Evolutionary conservation across 2,888 invertebrate genomes (phyloP), one percentile per base, ranked within the genome.

Genomic region (Coenonympha arcania): DNA sequence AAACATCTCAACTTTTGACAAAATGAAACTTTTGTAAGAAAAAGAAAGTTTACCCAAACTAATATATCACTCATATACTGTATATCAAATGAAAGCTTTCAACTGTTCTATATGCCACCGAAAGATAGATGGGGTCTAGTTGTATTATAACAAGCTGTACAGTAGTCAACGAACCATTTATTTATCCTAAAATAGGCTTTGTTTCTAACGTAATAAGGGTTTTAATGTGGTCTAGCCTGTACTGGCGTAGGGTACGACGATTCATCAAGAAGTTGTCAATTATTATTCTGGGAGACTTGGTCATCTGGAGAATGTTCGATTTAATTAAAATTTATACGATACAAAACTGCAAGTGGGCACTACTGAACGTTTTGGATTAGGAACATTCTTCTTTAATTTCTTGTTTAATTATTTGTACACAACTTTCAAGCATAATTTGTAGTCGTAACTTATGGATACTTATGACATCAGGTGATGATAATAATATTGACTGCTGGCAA

Each of bases 301-400:
- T 66, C 76, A 73, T 75, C 71, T 57, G 51, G 68, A 60, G 68
- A 70, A 68, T 73, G 75, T 73, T 71, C 67, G 62, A 65, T 79
- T 80, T 84, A 84, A 84, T 85, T 85, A 83, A 72, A 85, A 85
- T 85, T 84, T 84, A 85, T 85, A 76, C 72, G 76, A 76, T 73
- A 66, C 63, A 60, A 54, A 49, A 52, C 52, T 48, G 44, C 50
- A 48, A 56, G 43, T 39, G 6, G 30, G 45, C 39, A 9, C 13
- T 37, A 30, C 4, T 22, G 37, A 42, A 42, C 30, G 43, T 42
- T 26, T 13, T 41, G 19, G n/a, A 34, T 9, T 15, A 6, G 13
- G 5, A 15, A n/a, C n/a, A n/a, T n/a, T n/a, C n/a, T n/a, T n/a
- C n/a, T n/a, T n/a, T n/a, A n/a, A n/a, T n/a, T n/a, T n/a, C n/a